Evolutionary conservation across 2,888 invertebrate genomes (phyloP).

Genomic region (Hybos culiciformis): DNA sequence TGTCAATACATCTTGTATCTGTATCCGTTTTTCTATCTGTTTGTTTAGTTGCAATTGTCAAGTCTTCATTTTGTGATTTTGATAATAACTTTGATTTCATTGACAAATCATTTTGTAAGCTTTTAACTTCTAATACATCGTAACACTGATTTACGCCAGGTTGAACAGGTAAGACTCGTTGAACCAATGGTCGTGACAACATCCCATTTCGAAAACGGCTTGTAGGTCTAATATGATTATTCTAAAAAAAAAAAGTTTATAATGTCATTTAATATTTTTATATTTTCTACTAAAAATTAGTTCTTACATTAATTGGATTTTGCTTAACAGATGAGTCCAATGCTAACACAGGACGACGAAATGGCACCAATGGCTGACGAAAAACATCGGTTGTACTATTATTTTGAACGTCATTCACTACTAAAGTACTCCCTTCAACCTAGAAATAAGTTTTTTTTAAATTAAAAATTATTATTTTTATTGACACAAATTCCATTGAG

Average conservation of each 20-base stretch:
- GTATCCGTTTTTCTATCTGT: too few relatives aligned
- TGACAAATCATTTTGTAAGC: constrained; percentile 22
- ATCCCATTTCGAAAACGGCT: constrained; percentile 27
- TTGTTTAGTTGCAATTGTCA: too few relatives aligned
- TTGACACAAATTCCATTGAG: too few relatives aligned
- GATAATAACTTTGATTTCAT: too few relatives aligned
- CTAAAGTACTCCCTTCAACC: neutral
- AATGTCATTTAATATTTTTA: too few relatives aligned
- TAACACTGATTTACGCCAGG: constrained; percentile 32
- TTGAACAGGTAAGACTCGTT: constrained; percentile 55
- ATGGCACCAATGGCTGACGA: constrained; percentile 25
- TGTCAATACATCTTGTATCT: too few relatives aligned
- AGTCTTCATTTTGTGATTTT: too few relatives aligned
- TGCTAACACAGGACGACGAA: constrained; percentile 24
- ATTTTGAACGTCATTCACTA: constrained; percentile 7
- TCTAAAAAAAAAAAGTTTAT: too few relatives aligned
- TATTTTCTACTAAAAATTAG: neutral
- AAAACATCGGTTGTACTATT: constrained; percentile 18
- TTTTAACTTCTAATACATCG: constrained; percentile 23
- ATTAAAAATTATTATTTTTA: too few relatives aligned
- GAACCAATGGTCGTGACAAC: constrained; percentile 50
- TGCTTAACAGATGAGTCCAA: constrained; percentile 27
- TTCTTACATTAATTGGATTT: constrained; percentile 24
- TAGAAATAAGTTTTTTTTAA: too few relatives aligned
- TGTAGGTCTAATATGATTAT: too few relatives aligned